Percentiles rank a stretch among this genome's conserved stretches.
Conservation (phyloP, 2,888 invertebrate genomes). For the Uropetala carovei region DNA sequence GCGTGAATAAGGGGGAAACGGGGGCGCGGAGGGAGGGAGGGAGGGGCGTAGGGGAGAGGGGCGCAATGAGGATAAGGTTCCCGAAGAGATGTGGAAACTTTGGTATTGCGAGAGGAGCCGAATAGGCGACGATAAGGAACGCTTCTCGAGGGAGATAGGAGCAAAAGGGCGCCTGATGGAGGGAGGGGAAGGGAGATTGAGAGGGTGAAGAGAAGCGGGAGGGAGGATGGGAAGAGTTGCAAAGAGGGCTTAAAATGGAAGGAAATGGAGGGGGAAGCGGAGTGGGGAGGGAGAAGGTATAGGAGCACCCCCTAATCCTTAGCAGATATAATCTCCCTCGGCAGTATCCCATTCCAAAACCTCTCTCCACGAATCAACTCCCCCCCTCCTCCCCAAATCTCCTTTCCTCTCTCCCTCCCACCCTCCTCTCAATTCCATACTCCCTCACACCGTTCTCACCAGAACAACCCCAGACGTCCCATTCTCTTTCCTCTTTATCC, state of each 20-base stretch:
- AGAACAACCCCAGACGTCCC: slow-evolving; percentile 1
- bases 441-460: not conserved
- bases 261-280: not conserved
- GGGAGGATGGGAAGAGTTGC: slow-evolving; percentile 19
- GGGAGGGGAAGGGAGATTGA: not conserved
- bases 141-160: slow-evolving; percentile 4
- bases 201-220: not conserved
- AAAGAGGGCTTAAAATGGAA: slow-evolving; percentile 42
- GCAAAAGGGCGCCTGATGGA: not conserved
- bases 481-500: not conserved
- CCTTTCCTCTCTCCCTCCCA: not conserved
- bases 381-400: not conserved
- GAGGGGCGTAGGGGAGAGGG: not conserved
- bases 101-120: slow-evolving; percentile 46
- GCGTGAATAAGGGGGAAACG: not conserved
- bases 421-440: not conserved
- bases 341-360: slow-evolving; percentile 53
- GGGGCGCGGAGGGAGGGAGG: not conserved
- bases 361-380: slow-evolving; percentile 31
- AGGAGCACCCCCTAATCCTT: slow-evolving; percentile 47
- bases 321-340: slow-evolving; percentile 54
- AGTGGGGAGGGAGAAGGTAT: not conserved
- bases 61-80: not conserved
- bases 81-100: slow-evolving; percentile 59
- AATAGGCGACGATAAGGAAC: slow-evolving; percentile 58